These are phyloP conservation scores for Tyto alba DNA, from an alignment of 2,113 vertebrate genomes.

Conservation along the genomic window DNA sequence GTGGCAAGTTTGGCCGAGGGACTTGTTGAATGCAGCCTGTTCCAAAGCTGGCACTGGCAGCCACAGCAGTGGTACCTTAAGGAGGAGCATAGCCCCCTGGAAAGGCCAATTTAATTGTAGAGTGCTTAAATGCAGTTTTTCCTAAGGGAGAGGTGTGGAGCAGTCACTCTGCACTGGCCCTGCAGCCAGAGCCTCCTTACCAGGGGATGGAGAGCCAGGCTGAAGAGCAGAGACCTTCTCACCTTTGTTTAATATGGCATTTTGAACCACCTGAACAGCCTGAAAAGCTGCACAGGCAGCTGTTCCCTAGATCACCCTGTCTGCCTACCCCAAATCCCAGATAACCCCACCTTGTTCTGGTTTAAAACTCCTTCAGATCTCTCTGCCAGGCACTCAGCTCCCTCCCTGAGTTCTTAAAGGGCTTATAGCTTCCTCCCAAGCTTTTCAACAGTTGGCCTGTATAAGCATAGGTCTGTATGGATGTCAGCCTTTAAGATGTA, in stretches of 20 bases:
- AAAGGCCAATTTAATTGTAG: neutral
- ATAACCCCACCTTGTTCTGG: neutral
- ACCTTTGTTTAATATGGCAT: neutral
- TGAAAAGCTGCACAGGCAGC: neutral
- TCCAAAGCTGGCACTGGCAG: neutral
- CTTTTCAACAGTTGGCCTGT: neutral
- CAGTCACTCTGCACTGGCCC: fast-evolving
- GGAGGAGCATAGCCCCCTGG: fast-evolving
- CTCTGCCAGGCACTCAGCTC: neutral
- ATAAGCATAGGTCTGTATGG: neutral
- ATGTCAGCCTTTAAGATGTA: neutral
- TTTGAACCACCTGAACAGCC: neutral
- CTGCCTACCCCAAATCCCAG: neutral
- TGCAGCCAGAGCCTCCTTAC: neutral
- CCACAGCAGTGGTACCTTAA: too few species aligned
- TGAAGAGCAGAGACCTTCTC: neutral
- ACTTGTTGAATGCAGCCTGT: fast-evolving
- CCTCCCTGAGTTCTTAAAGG: neutral
- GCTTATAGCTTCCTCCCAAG: neutral
- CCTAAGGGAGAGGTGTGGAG: neutral
- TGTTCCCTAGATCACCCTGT: neutral
- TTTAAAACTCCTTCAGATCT: neutral
- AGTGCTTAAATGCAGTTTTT: neutral
- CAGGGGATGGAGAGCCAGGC: neutral
- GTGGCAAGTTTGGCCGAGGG: neutral